Evolutionary conservation across 2,888 invertebrate species (phyloP), one percentile per base, ranked within the genome.

Genomic region (Metellina segmentata): DNA sequence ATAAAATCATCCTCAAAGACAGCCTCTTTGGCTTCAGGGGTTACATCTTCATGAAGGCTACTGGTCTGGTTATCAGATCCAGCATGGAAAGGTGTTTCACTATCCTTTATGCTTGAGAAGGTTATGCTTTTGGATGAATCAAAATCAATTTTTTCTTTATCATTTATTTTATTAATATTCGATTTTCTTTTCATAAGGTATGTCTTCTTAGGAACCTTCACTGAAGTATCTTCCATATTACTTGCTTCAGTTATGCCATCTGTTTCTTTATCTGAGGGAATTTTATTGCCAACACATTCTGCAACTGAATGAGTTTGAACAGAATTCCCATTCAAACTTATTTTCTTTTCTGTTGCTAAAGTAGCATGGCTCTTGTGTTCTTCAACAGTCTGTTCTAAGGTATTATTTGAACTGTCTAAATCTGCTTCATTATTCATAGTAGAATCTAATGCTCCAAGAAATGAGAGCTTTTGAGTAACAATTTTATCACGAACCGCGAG

Each of bases 381-480:
- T 4, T 11, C 20, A 74, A 20, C 48, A 8, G 34, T 11, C 70
- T 70, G 19, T 13, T 19, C 70, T 11, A 16, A 0, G 16, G 16
- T 16, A 16, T 13, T 70, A 13, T 70, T 16, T n/a, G 70, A 16
- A 70, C 13, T 1, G 34, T 74, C 74, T 34, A 13, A 6, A 7
- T 8, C 13, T 8, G 48, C 34, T 34, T 74, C 34, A 13, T 7
- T 34, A 74, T 13, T 34, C 19, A 16, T 20, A 52, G 34, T 16
- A 16, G 61, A 34, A 79, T 53, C 49, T 34, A 79, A 79, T 34
- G 79, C 34, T 13, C 79, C 61, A 19, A 34, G 61, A 79, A 79
- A 79, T 20, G 61, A 61, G 6, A 79, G 69, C 20, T 79, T 79
- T 34, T 16, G 34, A 69, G 20, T 11, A 5, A 7, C 0, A 20